Base-by-base conservation (phyloP, 2,113 vertebrate genomes). In the Coreoperca whiteheadi region DNA sequence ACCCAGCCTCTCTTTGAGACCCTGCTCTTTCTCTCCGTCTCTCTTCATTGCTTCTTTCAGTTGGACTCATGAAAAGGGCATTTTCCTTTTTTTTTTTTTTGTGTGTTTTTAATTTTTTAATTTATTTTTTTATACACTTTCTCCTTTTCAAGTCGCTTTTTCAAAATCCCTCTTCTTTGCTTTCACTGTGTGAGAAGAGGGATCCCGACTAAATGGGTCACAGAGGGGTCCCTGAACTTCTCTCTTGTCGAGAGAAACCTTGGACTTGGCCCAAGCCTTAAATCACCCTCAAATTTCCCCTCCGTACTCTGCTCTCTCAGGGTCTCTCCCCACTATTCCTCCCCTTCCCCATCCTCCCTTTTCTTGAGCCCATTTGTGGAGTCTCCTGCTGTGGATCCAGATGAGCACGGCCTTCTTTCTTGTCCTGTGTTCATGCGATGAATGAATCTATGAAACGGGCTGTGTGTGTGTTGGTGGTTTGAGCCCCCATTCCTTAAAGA, bases 381-480 rank as follows among this genome's bases (percentile, higher is more conserved):
- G 83, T 86, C 57, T 86, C 75, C 83, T 73, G 76, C 82, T 75
- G 71, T 81, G 82, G 87, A 51, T 93, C 88, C 85, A 89, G 88
- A 93, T 88, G 88, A 87, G 76, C 61, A 15, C 8, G 60, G 41
- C 32, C 43, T n/a, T 46, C 32, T 63, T 61, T 67, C 32, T 50
- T 69, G 61, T 72, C 64, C 67, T 23, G 34, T 25, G 4, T 63
- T 71, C 53, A 15, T 57, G 63, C 39, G 43, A 53, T 25, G 43
- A 69, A 72, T 64, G n/a, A 79, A 60, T 63, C 30, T 43, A 43
- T 71, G 79, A 83, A 50, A 30, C 43, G 46, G 4, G 51, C 76
- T 34, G n/a, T 74, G 46, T 57, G 34, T 53, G 37, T 74, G 28
- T 39, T 39, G 50, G 50, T n/a, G 5, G 6, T 57, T 60, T 56